Conservation (phyloP, 2,888 invertebrate genomes). For the Diadegma fenestrale region DNA sequence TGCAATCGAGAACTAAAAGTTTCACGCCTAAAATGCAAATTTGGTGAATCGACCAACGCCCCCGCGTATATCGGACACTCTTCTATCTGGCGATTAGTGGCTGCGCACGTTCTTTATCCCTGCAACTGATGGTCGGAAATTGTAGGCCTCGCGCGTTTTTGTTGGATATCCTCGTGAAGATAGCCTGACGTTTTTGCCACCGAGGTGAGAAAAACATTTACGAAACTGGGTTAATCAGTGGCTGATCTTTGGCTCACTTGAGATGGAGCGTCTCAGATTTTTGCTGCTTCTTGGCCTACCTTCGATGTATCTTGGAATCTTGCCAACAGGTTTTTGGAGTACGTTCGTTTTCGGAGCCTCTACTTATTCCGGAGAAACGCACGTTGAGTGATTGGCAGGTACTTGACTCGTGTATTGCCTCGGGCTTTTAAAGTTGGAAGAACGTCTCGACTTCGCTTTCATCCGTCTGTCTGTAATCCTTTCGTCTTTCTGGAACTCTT, state of each 20-base stretch:
- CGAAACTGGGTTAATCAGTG: slow-evolving; percentile 14
- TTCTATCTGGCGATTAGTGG: slow-evolving; percentile 76
- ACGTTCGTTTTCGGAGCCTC: neutral
- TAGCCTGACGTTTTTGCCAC: slow-evolving; percentile 37
- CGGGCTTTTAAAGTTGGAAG: slow-evolving; percentile 39
- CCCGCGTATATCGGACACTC: slow-evolving; percentile 64
- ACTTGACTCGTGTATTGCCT: slow-evolving; percentile 35
- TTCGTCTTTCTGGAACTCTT: neutral
- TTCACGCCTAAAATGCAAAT: slow-evolving; percentile 81
- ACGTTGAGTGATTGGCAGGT: neutral
- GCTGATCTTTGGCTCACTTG: slow-evolving; percentile 16
- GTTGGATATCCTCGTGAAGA: slow-evolving; percentile 26
- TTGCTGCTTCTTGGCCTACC: neutral
- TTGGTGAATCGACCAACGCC: slow-evolving; percentile 73
- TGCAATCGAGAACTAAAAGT: slow-evolving; percentile 70
- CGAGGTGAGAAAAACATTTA: slow-evolving; percentile 29
- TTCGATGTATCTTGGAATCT: neutral
- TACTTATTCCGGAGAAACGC: neutral
- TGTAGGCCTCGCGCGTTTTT: slow-evolving; percentile 24
- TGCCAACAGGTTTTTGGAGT: neutral
- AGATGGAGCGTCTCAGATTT: neutral
- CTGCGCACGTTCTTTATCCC: slow-evolving; percentile 58
- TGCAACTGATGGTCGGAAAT: slow-evolving; percentile 52
- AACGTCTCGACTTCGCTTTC: slow-evolving; percentile 14
- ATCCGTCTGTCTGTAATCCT: slow-evolving; percentile 1